Base-by-base conservation (phyloP, 2,888 invertebrate species). In the Agriopis aurantiaria region DNA sequence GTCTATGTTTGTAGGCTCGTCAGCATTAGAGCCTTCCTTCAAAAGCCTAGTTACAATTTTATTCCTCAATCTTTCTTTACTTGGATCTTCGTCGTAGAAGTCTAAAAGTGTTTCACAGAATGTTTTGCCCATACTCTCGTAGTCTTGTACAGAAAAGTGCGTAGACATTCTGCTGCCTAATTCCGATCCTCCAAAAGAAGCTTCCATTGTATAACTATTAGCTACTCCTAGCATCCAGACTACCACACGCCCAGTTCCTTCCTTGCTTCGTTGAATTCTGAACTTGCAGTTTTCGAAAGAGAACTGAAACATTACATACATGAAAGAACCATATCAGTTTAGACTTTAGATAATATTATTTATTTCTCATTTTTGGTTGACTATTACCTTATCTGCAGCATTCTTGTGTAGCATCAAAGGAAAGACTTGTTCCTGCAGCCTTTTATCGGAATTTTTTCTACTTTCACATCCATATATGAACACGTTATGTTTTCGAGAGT, bases 391-490 rank as follows among this genome's bases (percentile, higher is more conserved):
- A 89, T 98, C 98, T 46, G 98, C 97, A 72, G 97, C 96, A 89
- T 98, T 98, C 94, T 98, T 98, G 86, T 98, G 98, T 78, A 99
- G 93, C 98, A 99, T 98, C 77, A 98, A 92, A 7, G 99, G 99
- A 90, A 99, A 99, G 59, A 99, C 97, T 95, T 99, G 98, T 87
- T 99, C 99, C 75, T 97, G 96, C 63, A 99, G 95, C 82, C 97
- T 96, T 86, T 96, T 96, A 61, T 97, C 97, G 14, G 96, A 95
- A 78, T 96, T 96, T 82, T 97, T 95, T 82, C 97, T 95, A 90
- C 97, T 97, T 94, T 98, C 98, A 91, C 99, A 99, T 78, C 99
- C 99, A 87, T 99, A 99, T 84, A 99, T 97, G 90, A 99, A 99
- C 83, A 99, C 97, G 89, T 99, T 99, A 91, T 99, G 98, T 88